Evolutionary conservation across 2,113 vertebrate genomes (phyloP), one percentile per base, ranked within the genome.

Genomic region (Archilochus colubris): DNA sequence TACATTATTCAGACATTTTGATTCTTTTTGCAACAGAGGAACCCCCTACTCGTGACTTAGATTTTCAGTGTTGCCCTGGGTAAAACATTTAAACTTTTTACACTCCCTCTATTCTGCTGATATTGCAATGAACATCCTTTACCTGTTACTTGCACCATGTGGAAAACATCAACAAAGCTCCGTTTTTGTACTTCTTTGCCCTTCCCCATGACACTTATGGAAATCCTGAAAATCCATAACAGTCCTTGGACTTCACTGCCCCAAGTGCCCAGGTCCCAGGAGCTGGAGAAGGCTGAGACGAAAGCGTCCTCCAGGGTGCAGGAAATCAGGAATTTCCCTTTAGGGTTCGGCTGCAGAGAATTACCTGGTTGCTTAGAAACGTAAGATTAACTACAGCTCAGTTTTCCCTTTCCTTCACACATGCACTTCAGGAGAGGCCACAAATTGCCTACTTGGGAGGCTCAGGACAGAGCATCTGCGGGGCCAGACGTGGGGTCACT

Each of bases 291-390:
- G 23, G 53, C 73, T 61, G 48, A 76, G 51, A 70, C 31, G 21
- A 73, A 72, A 43, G 30, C 44, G 22, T 90, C 82, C 54, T 46
- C 22, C 1, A 44, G 16, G 79, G 88, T 61, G 64, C 61, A 90
- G 54, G n/a, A 86, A 88, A 88, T 78, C 66, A 86, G 88, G 90
- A 95, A 92, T 90, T 95, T 84, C 88, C 86, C 90, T 92, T 68
- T 55, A 88, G 94, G 61, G 58, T 92, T 28, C 4, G 8, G 73
- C 88, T 84, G 66, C 73, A 95, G 76, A 83, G 88, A 94, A 95
- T 90, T 95, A 96, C 96, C 93, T 96, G 90, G 95, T 96, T 95
- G 96, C 95, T 93, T 95, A 91, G 96, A 95, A 92, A 97, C 96
- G 15, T 9, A 48, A 89, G 76, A 95, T 93, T 95, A 95, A 86